Evolutionary conservation across 2,888 invertebrate species (phyloP).

Genomic region (Watsonalla binaria): DNA sequence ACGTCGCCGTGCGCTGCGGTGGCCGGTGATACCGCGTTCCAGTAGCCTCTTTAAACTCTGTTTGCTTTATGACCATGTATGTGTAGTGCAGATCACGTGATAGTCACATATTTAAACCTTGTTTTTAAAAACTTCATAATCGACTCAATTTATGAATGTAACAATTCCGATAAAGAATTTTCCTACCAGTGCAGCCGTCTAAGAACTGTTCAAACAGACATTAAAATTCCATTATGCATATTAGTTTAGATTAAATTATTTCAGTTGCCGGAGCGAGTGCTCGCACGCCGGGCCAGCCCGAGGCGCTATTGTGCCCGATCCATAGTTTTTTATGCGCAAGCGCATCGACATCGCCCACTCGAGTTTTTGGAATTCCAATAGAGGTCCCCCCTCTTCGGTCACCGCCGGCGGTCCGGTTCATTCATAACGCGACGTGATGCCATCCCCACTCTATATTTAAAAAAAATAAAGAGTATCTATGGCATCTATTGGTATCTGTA

Average conservation of each 20-base stretch:
- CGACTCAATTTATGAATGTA: not conserved
- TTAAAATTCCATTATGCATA: conserved; percentile 1
- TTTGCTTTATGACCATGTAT: not conserved
- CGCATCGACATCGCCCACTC: conserved; percentile 63
- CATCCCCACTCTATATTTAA: conserved; percentile 22
- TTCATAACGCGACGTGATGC: conserved; percentile 70
- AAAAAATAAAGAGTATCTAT: conserved; percentile 8
- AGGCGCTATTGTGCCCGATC: conserved; percentile 52
- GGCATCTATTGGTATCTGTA: not conserved
- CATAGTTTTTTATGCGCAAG: conserved; percentile 54
- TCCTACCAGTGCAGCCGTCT: not conserved
- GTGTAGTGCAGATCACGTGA: no score
- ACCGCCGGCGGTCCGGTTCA: conserved; percentile 63
- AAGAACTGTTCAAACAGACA: conserved; percentile 1
- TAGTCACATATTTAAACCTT: no score
- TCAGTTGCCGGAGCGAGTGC: conserved; percentile 30
- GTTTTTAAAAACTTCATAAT: no score
- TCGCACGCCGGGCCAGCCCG: conserved; percentile 38
- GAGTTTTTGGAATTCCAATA: conserved; percentile 72
- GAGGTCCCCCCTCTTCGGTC: conserved; percentile 20
- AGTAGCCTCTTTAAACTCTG: not conserved
- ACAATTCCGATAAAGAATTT: not conserved
- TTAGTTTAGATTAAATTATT: conserved; percentile 26
- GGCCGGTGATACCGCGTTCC: conserved; percentile 3
- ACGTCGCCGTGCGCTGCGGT: conserved; percentile 2